Conservation (phyloP, 64 coral and sea anemone genomes). For the Montipora cactus region DNA sequence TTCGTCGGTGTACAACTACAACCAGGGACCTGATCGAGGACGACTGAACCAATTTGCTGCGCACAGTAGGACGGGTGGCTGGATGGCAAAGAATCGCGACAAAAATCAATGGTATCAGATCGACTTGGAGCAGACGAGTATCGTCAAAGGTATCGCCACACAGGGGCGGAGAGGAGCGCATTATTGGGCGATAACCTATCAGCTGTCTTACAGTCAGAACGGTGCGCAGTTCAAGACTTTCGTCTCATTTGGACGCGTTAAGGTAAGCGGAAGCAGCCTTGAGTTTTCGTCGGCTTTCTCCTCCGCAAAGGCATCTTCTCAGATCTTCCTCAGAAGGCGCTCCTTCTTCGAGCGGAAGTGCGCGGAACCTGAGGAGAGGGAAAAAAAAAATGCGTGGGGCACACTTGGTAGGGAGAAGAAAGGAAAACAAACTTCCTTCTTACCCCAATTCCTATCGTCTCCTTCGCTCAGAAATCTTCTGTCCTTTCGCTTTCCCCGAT, state of each 20-base stretch:
- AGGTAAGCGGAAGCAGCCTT: constrained; percentile 23
- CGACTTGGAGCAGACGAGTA: constrained; percentile 58
- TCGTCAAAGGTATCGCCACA: constrained; percentile 81
- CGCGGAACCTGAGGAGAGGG: no score
- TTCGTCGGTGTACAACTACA: constrained; percentile 70
- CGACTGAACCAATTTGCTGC: constrained; percentile 65
- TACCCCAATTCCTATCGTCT: no score
- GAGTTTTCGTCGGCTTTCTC: not conserved
- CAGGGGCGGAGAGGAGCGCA: constrained; percentile 60
- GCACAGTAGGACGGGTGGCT: constrained; percentile 69
- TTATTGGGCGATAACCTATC: constrained; percentile 52
- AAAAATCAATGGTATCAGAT: constrained; percentile 81
- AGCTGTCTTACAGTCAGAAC: constrained; percentile 44
- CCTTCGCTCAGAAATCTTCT: no score
- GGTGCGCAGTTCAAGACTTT: constrained; percentile 47
- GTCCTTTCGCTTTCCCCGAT: no score
- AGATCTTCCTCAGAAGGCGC: no score
- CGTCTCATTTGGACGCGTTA: constrained; percentile 37
- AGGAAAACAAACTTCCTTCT: no score
- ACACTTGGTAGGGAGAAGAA: no score
- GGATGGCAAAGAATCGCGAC: constrained; percentile 73
- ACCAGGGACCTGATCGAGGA: constrained; percentile 80
- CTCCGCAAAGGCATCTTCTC: no score
- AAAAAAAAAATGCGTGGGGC: no score
- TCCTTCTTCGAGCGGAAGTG: no score